These are phyloP conservation scores for Anagyrus pseudococci DNA, from an alignment of 2,888 invertebrate species.

Conservation along the genomic window DNA sequence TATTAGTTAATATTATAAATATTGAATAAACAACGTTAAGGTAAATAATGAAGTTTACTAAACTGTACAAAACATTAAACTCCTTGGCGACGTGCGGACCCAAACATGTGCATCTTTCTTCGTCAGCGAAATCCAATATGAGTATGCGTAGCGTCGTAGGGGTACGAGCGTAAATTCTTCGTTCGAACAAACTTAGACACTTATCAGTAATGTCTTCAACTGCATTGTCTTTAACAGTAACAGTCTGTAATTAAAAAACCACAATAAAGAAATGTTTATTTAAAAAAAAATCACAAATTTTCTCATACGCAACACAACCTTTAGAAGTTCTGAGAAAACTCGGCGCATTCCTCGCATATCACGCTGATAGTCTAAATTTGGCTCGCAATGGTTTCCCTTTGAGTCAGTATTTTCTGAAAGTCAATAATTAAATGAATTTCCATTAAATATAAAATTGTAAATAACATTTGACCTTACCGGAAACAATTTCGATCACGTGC, in stretches of 20 bases:
- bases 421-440: too few relatives aligned
- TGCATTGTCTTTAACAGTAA: constrained; percentile 25
- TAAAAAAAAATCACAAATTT: background rate
- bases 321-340: constrained; percentile 18
- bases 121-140: constrained; percentile 67
- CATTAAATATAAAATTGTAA: too few relatives aligned
- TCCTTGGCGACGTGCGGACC: constrained; percentile 64
- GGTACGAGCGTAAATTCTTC: constrained; percentile 58
- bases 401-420: too few relatives aligned
- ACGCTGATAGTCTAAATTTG: background rate
- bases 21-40: background rate
- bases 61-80: constrained; percentile 66
- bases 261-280: background rate
- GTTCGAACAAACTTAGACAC: constrained; percentile 56
- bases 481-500: constrained; percentile 62
- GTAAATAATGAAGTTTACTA: background rate
- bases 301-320: constrained; percentile 14
- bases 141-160: constrained; percentile 68
- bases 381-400: too few relatives aligned
- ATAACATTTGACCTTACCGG: too few relatives aligned
- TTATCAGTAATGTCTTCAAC: constrained; percentile 58
- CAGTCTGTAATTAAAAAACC: constrained; percentile 7
- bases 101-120: constrained; percentile 65
- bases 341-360: constrained; percentile 18
- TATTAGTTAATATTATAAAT: too few relatives aligned